A percentile compares a stretch with the other conserved stretches of the same genome.
phyloP scores from a whole-genome alignment of 2,888 invertebrate genomes.

The Neoaliturus tenellus region DNA sequence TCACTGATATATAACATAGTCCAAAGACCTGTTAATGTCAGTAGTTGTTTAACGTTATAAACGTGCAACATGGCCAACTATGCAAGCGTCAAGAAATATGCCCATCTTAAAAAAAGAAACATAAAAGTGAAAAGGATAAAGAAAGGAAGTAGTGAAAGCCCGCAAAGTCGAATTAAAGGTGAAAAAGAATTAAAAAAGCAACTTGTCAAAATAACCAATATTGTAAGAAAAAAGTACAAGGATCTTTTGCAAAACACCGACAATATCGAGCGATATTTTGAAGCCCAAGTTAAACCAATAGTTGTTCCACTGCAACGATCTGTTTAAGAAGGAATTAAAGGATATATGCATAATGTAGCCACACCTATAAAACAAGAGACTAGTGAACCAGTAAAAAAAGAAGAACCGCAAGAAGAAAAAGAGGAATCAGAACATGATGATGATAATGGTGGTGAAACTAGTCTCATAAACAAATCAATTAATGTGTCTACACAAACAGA shows the following conservation, averaged over 20 bases:
- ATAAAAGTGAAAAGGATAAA: not conserved
- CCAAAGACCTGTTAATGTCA: no score
- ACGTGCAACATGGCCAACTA: not conserved
- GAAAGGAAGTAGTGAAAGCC: not conserved
- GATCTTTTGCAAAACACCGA: not conserved
- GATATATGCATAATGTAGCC: not conserved
- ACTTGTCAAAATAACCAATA: not conserved
- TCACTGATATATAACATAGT: conserved; percentile 19
- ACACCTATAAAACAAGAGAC: not conserved
- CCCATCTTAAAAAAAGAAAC: not conserved
- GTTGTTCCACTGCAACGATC: not conserved
- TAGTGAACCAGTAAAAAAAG: not conserved
- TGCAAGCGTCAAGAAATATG: not conserved
- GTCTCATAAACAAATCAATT: not conserved
- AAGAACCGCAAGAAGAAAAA: not conserved
- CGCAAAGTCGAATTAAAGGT: not conserved
- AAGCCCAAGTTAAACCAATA: not conserved
- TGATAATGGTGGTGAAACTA: not conserved
- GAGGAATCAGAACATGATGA: no score
- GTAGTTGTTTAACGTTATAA: not conserved
- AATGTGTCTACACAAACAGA: not conserved
- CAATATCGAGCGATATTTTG: not conserved
- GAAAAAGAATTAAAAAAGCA: not conserved
- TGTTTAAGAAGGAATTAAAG: not conserved
- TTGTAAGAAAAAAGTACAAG: not conserved